Conservation (phyloP, 2,888 invertebrate species). For the Toxonevra muliebris region DNA sequence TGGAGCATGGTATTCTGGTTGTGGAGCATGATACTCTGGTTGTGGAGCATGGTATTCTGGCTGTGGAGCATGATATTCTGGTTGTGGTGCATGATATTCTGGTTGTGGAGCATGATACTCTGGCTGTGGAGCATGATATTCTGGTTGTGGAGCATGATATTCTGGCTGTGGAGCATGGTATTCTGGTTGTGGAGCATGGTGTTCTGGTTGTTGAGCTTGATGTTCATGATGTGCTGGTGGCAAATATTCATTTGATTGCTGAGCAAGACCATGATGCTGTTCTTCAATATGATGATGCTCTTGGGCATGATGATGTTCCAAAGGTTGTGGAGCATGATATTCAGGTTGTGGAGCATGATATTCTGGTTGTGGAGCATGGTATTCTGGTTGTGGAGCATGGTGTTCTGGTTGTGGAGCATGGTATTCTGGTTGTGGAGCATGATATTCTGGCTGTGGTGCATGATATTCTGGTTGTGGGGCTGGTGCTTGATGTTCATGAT, state of each 20-base stretch:
- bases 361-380: too few relatives aligned
- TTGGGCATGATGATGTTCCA: background rate
- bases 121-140: conserved; percentile 22
- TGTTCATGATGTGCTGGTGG: conserved; percentile 17
- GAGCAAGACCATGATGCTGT: background rate
- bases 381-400: too few relatives aligned
- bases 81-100: conserved; percentile 18
- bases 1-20: conserved; percentile 13
- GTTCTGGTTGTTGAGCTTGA: conserved; percentile 20
- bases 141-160: conserved; percentile 14
- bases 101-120: conserved; percentile 23
- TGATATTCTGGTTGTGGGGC: conserved; percentile 24
- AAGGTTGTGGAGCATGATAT: conserved; percentile 3
- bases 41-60: conserved; percentile 21
- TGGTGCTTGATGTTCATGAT: conserved; percentile 14
- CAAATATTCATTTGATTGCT: conserved; percentile 3
- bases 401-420: too few relatives aligned
- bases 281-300: background rate
- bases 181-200: conserved; percentile 27
- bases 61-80: conserved; percentile 13
- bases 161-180: conserved; percentile 9
- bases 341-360: conserved; percentile 12
- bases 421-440: conserved; percentile 22
- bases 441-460: conserved; percentile 16
- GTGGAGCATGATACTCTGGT: conserved; percentile 25